phyloP scores from a whole-genome alignment of 2,113 vertebrate species.

The Cepphus grylle region DNA sequence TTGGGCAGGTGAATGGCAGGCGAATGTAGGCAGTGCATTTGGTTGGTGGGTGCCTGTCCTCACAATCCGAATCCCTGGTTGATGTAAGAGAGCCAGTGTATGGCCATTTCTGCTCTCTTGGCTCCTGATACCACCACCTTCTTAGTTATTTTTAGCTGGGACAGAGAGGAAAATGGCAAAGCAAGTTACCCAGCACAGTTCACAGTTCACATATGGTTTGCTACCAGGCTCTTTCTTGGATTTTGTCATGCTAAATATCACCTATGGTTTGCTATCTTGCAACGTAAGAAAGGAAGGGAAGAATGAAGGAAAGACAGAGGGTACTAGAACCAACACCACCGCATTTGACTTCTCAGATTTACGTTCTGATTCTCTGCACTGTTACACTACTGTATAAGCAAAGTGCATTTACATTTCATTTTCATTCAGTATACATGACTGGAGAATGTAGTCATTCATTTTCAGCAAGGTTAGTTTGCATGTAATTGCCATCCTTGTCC shows the following conservation, averaged over 20 bases:
- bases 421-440: background rate
- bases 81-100: background rate
- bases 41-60: background rate
- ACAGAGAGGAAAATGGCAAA: background rate
- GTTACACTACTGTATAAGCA: background rate
- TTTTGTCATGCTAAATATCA: background rate
- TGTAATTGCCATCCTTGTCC: background rate
- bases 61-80: background rate
- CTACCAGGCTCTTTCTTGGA: background rate
- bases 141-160: slow-evolving; percentile 15
- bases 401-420: background rate
- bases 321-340: background rate
- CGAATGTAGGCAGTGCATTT: background rate
- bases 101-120: background rate
- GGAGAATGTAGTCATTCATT: background rate
- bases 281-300: background rate
- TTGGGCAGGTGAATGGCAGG: slow-evolving; percentile 32
- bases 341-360: background rate
- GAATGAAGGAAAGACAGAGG: background rate
- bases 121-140: background rate
- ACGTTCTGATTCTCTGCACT: background rate
- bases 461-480: background rate
- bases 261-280: background rate
- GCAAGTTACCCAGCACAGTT: background rate
- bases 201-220: background rate